Conservation (phyloP, 2,113 vertebrate species). For the Myodes glareolus region DNA sequence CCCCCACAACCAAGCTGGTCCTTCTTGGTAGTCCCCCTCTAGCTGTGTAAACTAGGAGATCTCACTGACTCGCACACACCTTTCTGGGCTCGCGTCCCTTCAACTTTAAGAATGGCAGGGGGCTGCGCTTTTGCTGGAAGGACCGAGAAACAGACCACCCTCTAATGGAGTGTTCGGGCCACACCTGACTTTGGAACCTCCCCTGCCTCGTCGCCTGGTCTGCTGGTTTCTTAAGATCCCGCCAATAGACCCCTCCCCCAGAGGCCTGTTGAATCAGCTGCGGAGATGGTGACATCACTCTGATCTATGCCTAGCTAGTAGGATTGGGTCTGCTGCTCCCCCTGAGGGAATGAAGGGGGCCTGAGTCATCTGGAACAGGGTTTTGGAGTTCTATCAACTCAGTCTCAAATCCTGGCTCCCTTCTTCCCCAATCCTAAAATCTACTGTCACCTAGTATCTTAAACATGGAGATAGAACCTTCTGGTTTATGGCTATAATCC, state of each 20-base stretch:
- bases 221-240: not conserved
- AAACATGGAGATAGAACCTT: not conserved
- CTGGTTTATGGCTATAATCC: not conserved
- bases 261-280: constrained; percentile 64
- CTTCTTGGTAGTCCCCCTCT: not conserved
- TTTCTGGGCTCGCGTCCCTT: not conserved
- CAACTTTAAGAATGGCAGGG: not conserved
- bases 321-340: not conserved
- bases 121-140: not conserved
- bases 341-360: not conserved
- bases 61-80: not conserved
- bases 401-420: not conserved
- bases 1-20: not conserved
- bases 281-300: constrained; percentile 47
- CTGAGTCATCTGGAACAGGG: constrained; percentile 22
- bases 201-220: not conserved
- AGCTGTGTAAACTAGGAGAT: not conserved
- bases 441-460: not conserved
- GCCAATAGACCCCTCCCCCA: not conserved
- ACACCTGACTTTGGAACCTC: not conserved
- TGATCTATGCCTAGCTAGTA: not conserved
- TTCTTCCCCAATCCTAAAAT: not conserved
- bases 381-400: not conserved
- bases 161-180: not conserved
- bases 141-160: not conserved